Evolutionary conservation across 2,888 invertebrate species (phyloP).

Genomic region (Coremacera marginata): DNA sequence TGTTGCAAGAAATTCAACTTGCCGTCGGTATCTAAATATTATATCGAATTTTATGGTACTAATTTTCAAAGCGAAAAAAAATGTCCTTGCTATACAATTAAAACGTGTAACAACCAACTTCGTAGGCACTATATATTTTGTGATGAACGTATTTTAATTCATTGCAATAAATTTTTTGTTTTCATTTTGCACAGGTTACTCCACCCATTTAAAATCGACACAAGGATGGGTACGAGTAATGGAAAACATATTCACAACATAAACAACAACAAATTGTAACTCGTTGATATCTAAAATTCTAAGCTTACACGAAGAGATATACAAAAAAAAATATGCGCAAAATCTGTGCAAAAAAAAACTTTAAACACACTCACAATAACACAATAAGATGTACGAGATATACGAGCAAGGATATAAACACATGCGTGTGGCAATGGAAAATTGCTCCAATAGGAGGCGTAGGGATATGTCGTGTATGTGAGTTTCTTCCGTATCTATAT

Average conservation of each 20-base stretch:
- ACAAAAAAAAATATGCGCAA: not conserved
- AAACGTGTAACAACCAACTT: too few species aligned
- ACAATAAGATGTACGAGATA: not conserved
- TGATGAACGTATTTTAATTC: too few species aligned
- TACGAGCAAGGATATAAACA: not conserved
- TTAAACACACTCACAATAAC: not conserved
- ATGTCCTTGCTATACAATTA: too few species aligned
- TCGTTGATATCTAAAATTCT: not conserved
- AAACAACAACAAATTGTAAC: not conserved
- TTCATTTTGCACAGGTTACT: not conserved
- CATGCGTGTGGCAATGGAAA: conserved; percentile 17
- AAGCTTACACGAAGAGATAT: not conserved
- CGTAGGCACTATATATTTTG: too few species aligned
- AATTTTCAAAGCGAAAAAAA: too few species aligned
- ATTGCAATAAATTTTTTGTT: too few species aligned
- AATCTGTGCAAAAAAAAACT: not conserved
- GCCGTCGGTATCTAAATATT: too few species aligned
- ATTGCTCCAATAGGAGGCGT: conserved; percentile 31
- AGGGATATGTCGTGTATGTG: conserved; percentile 5
- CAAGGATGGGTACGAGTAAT: not conserved
- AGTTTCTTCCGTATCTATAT: not conserved
- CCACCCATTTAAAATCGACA: not conserved
- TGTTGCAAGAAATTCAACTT: too few species aligned
- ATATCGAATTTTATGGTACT: too few species aligned
- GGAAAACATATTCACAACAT: not conserved